These are phyloP conservation scores for Podarcis lilfordi DNA, from an alignment of 2,797 vertebrate genomes.

Conservation along the genomic window DNA sequence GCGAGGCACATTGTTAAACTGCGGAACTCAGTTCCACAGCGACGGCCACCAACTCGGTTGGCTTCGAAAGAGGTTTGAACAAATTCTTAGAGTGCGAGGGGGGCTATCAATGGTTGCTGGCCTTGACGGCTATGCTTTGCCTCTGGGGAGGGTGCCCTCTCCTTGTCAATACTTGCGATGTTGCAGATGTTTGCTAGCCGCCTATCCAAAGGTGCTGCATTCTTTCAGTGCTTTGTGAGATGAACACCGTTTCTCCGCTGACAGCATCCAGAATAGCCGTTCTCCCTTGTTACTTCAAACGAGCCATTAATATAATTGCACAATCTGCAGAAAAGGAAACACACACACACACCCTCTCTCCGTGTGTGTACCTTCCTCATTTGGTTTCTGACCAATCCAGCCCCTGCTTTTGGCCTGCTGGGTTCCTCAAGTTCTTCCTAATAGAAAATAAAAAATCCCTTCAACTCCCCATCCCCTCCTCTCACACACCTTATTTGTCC, in stretches of 20 bases:
- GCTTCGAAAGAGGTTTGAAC: too few relatives aligned
- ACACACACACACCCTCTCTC: not conserved
- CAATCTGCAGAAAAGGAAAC: not conserved
- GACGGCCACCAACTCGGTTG: too few relatives aligned
- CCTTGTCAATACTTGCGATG: too few relatives aligned
- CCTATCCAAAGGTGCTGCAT: not conserved
- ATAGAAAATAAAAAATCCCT: not conserved
- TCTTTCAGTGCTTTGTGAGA: not conserved
- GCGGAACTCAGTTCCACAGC: too few relatives aligned
- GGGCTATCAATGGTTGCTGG: too few relatives aligned
- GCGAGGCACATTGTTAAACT: too few relatives aligned
- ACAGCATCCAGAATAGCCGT: not conserved
- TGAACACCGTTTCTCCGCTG: not conserved
- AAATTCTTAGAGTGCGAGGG: too few relatives aligned
- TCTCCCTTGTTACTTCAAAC: not conserved
- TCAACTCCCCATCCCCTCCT: not conserved
- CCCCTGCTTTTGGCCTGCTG: not conserved
- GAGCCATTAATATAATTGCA: not conserved
- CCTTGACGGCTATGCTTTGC: too few relatives aligned
- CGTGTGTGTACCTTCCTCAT: not conserved
- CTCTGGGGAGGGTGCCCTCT: too few relatives aligned
- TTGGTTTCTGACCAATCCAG: not conserved
- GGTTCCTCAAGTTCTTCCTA: constrained; percentile 25
- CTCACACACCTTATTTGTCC: not conserved
- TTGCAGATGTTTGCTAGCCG: not conserved